phyloP scores from a whole-genome alignment of 2,797 vertebrate species.

The Pristis pectinata region DNA sequence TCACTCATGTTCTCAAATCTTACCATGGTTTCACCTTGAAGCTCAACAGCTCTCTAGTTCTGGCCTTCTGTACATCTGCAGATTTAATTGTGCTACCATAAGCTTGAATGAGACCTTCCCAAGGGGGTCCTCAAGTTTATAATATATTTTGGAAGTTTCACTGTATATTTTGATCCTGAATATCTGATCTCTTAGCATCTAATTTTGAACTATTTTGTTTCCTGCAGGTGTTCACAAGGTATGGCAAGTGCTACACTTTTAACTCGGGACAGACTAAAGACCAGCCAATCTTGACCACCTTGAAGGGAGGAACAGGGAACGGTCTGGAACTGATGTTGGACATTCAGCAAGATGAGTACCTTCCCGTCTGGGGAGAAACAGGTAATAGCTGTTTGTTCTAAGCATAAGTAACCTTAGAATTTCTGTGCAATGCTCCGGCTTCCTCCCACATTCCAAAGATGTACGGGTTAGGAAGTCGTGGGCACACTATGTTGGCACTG shows the following conservation, averaged over 20 bases:
- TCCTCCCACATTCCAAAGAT: no score
- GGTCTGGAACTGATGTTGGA: slow-evolving; percentile 98
- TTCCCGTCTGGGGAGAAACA: slow-evolving; percentile 95
- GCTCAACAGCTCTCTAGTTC: no score
- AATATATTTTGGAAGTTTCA: background rate
- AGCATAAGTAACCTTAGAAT: background rate
- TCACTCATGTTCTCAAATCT: background rate
- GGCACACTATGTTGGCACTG: no score
- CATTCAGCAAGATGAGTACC: slow-evolving; percentile 95
- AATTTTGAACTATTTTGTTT: background rate
- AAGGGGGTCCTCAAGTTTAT: no score
- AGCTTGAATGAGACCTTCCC: no score
- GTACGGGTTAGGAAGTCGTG: no score
- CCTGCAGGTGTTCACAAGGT: slow-evolving; percentile 85
- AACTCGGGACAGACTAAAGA: slow-evolving; percentile 81
- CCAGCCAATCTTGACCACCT: slow-evolving; percentile 74
- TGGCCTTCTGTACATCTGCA: no score
- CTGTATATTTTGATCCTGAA: background rate
- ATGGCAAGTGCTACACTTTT: slow-evolving; percentile 97
- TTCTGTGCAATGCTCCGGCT: no score
- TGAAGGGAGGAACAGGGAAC: slow-evolving; percentile 93
- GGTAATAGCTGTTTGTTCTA: slow-evolving; percentile 56
- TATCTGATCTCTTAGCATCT: background rate
- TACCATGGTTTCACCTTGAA: no score
- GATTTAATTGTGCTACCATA: no score